Evolutionary conservation across 2,113 vertebrate genomes (phyloP), one percentile per base, ranked within the genome.

Genomic region (Cyrtonyx montezumae): DNA sequence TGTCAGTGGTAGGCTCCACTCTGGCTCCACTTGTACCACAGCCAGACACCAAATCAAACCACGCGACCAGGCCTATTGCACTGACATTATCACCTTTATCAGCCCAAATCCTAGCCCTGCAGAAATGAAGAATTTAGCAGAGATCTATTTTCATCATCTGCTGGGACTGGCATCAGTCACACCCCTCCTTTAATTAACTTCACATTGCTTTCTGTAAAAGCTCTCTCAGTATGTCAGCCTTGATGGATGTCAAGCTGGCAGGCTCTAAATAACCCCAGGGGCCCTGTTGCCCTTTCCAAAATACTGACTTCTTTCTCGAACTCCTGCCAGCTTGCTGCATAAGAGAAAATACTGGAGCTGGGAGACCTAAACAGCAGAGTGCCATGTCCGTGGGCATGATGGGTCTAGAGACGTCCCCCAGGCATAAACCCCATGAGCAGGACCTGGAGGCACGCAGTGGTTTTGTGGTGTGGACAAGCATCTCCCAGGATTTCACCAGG

Each of bases 121-220:
- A 85, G 73, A 61, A 90, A 88, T 45, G 28, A 70, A 93, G 79
- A 79, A 17, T 13, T 59, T 90, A 90, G 76, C 37, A 83, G 91
- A 91, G 46, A 22, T 77, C 76, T 95, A 37, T 93, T 94, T 95
- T 86, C 61, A 61, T 78, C 55, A 8, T 96, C 82, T 94, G 62
- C 87, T 77, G 37, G 59, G 65, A 28, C 8, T 94, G 87, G 87
- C 85, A 88, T 43, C 42, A 36, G 77, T 67, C 92, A 49, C 68
- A 74, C 19, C 37, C 67, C 63, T 90, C 59, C 53, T 93, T 88
- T 94, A 94, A 95, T 94, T 91, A 95, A 63, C 87, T 91, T 13
- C 79, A 67, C 5, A 2, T 70, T 94, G 63, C 59, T 85, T 93
- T 90, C 71, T 45, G 18, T 80, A 79, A 71, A 83, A 91, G 85